phyloP scores from a whole-genome alignment of 2,797 vertebrate genomes.

The Danio aesculapii region DNA sequence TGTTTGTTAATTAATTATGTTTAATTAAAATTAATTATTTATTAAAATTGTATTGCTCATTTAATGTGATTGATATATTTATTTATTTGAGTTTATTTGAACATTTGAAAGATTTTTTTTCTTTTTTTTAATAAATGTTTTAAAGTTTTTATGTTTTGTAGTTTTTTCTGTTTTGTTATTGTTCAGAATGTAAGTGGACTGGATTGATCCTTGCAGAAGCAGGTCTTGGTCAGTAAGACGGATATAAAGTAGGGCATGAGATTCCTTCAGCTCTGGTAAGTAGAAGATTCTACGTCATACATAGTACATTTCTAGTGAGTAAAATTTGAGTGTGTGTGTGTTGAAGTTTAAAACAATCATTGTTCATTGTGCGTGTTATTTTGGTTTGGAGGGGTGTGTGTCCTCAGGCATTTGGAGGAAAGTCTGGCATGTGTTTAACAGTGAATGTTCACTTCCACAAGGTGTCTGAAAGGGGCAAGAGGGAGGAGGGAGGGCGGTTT shows the following conservation, averaged over 20 bases:
- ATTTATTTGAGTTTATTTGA: too few species aligned
- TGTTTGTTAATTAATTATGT: too few species aligned
- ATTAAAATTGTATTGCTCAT: too few species aligned
- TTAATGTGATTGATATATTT: too few species aligned
- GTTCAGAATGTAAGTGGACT: background rate
- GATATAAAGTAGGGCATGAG: conserved; percentile 8
- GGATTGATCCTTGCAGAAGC: background rate
- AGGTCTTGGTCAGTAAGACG: conserved; percentile 1
- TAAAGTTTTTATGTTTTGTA: background rate
- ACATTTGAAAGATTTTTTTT: too few species aligned
- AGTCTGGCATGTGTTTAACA: background rate
- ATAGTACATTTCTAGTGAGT: background rate
- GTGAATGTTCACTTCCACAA: conserved; percentile 6
- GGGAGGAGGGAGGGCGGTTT: conserved; percentile 15
- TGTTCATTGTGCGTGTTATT: conserved; percentile 6
- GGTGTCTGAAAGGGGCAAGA: background rate
- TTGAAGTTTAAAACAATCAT: background rate
- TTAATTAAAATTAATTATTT: too few species aligned
- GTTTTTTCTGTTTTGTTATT: background rate
- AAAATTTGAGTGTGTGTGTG: background rate
- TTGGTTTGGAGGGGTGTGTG: background rate
- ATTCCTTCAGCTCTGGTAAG: conserved; percentile 2
- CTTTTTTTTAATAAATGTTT: too few species aligned
- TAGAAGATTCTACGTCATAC: background rate
- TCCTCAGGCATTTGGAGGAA: background rate